Conservation (phyloP, 2,797 vertebrate species). For the Tadarida brasiliensis region DNA sequence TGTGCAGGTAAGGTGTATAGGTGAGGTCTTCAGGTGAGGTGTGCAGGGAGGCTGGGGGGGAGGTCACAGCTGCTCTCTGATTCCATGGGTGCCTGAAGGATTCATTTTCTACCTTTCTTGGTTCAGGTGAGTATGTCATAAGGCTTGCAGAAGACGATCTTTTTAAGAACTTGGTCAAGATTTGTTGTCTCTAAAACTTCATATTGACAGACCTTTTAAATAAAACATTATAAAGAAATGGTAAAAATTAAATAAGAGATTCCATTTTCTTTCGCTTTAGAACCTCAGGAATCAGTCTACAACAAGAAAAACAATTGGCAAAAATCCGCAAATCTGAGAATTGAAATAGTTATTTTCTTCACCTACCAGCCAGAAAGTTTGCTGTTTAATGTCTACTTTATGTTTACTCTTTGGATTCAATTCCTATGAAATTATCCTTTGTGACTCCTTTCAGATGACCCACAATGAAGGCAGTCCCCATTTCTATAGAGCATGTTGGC, state of each 20-base stretch:
- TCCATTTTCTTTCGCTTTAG: background rate
- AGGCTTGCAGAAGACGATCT: too few species aligned
- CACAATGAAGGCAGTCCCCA: accelerated
- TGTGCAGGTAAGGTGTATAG: too few species aligned
- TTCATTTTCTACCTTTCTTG: background rate
- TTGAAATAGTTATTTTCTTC: background rate
- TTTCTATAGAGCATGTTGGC: accelerated
- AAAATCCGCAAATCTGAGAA: background rate
- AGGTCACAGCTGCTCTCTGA: background rate
- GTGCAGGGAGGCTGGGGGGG: background rate
- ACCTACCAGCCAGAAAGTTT: background rate
- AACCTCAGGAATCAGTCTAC: background rate
- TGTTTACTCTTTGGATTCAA: background rate
- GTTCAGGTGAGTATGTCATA: accelerated
- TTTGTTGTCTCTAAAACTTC: background rate
- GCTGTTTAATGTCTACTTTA: background rate
- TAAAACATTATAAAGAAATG: background rate
- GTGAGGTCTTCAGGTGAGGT: background rate
- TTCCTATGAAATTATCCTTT: background rate
- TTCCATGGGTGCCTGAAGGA: background rate
- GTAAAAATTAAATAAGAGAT: background rate
- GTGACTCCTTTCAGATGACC: background rate
- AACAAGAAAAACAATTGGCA: background rate
- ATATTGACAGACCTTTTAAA: background rate
- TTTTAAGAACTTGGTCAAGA: background rate